Evolutionary conservation across 2,888 invertebrate genomes (phyloP), one percentile per base, ranked within the genome.

Genomic region (Luffia ferchaultella): DNA sequence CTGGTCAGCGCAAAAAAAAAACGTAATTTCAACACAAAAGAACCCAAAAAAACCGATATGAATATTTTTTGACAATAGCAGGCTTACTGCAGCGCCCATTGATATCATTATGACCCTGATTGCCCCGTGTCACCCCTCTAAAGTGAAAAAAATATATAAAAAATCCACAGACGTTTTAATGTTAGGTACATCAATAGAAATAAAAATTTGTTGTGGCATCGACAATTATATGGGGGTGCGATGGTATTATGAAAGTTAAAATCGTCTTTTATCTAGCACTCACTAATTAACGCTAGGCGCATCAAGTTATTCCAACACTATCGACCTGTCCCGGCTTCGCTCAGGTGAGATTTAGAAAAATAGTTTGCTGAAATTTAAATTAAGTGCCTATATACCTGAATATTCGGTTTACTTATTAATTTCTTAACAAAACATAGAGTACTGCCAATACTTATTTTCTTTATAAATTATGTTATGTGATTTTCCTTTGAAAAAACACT

Each of bases 1-100:
- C 30, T 80, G 82, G 80, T 82, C 82, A 73, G 20, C 63, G 63
- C 58, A 68, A 64, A 74, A 74, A 74, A 74, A 65, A 59, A 44
- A 41, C 45, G 53, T 61, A 67, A 55, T 56, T 53, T 51, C 52
- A 20, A 48, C 48, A 59, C 60, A 60, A 60, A 30, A 12, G 30
- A 30, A 58, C 55, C 53, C 63, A 59, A 67, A 76, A 74, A 76
- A 72, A 65, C 63, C 60, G 63, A 65, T 63, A 67, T 64, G 62
- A 64, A 63, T n/a, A 60, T 67, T 60, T 62, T 62, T 56, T 61
- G 67, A 77, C 73, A 73, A 75, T 69, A 30, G 30, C 30, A 30
- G 30, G 12, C 30, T 30, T 12, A 30, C 30, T 30, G n/a, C 19
- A 16, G 18, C 16, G 18, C 19, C 45, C 20, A 45, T 45, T 45